Conservation (phyloP, 2,888 invertebrate genomes). For the Muscina levida region DNA sequence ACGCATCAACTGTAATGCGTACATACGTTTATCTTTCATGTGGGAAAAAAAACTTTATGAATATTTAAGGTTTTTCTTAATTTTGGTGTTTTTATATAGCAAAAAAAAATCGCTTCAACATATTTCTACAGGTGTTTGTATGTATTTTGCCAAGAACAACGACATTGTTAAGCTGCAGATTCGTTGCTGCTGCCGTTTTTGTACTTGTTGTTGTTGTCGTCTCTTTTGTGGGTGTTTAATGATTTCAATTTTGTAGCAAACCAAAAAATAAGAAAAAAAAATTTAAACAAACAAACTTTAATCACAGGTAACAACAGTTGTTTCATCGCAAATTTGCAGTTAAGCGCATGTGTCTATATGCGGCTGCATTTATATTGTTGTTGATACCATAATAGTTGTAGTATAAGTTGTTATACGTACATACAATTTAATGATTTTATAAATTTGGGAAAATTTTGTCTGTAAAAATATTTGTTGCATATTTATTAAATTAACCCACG, state of each 20-base stretch:
- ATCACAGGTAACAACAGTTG: conserved; percentile 38
- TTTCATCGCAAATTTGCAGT: neutral
- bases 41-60: conserved; percentile 32
- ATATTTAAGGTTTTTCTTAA: neutral
- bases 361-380: neutral
- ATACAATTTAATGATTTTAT: conserved; percentile 19
- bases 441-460: conserved; percentile 6
- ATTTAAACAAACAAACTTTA: conserved; percentile 40
- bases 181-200: conserved; percentile 1
- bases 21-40: conserved; percentile 14
- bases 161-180: conserved; percentile 45
- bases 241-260: conserved; percentile 41
- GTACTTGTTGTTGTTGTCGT: conserved; percentile 5
- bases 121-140: conserved; percentile 41
- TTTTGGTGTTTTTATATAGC: conserved; percentile 12
- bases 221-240: conserved; percentile 53
- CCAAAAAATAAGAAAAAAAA: no score
- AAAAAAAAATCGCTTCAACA: conserved; percentile 16
- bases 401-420: conserved; percentile 3
- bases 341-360: neutral
- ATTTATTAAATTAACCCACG: neutral
- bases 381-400: neutral
- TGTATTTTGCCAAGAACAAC: conserved; percentile 34
- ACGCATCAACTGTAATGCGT: conserved; percentile 54
- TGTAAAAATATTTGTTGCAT: neutral